These are phyloP conservation scores for Phasia obesa DNA, from an alignment of 2,888 invertebrate genomes.

Conservation along the genomic window DNA sequence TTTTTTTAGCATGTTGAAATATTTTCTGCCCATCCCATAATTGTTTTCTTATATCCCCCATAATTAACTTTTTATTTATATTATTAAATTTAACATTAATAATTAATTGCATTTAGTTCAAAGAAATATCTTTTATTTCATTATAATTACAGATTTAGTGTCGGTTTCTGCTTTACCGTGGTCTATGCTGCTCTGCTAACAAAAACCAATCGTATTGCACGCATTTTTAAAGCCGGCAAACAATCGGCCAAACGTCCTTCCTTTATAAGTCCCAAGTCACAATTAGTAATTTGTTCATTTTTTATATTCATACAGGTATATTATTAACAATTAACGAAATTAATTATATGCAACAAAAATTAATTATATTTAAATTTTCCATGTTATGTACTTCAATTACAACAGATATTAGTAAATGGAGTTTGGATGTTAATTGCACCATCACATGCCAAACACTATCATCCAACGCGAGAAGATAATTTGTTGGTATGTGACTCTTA, in stretches of 20 bases:
- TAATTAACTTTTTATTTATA: no score
- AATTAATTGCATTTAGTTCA: no score
- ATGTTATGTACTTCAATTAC: slow-evolving; percentile 68
- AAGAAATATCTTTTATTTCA: no score
- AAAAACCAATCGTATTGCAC: slow-evolving; percentile 97
- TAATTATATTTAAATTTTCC: slow-evolving; percentile 21
- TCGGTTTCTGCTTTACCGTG: slow-evolving; percentile 97
- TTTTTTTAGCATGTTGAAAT: no score
- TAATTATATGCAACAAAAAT: neutral
- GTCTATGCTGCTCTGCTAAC: slow-evolving; percentile 98
- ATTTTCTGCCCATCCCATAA: no score
- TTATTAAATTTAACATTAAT: no score
- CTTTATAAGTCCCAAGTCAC: slow-evolving; percentile 95
- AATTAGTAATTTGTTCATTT: slow-evolving; percentile 93
- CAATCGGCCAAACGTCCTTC: slow-evolving; percentile 96
- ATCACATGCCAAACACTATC: slow-evolving; percentile 93
- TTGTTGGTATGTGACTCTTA: slow-evolving; percentile 96
- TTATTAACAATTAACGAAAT: neutral
- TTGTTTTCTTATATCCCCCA: no score
- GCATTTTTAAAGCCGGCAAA: slow-evolving; percentile 98
- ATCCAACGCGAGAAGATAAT: slow-evolving; percentile 95
- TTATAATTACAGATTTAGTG: slow-evolving; percentile 89
- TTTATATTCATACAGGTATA: slow-evolving; percentile 94
- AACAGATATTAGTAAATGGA: slow-evolving; percentile 92
- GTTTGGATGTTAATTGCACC: slow-evolving; percentile 97